phyloP scores from a whole-genome alignment of 2,797 vertebrate genomes.

The Chromis chromis region DNA sequence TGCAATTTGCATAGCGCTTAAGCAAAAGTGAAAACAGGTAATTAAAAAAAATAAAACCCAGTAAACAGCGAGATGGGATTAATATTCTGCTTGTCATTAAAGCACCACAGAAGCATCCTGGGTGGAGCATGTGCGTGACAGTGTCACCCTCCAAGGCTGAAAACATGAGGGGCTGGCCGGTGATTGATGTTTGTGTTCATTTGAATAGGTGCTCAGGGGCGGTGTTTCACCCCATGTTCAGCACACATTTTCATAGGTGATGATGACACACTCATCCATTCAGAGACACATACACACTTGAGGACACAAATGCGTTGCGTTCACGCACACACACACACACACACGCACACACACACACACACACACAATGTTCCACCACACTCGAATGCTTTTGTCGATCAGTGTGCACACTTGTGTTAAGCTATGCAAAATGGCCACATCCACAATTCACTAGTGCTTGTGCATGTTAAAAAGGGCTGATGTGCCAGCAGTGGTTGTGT shows the following conservation, averaged over 20 bases:
- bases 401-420: slow-evolving; percentile 62
- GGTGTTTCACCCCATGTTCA: slow-evolving; percentile 60
- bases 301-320: slow-evolving; percentile 39
- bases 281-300: slow-evolving; percentile 46
- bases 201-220: slow-evolving; percentile 80
- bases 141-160: slow-evolving; percentile 72
- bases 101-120: slow-evolving; percentile 68
- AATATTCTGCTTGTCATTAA: slow-evolving; percentile 78
- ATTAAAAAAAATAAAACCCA: slow-evolving; percentile 69
- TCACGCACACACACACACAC: slow-evolving; percentile 14
- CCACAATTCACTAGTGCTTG: slow-evolving; percentile 59
- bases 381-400: slow-evolving; percentile 61
- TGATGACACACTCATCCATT: slow-evolving; percentile 60
- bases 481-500: slow-evolving; percentile 44
- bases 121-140: slow-evolving; percentile 70
- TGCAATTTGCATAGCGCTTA: slow-evolving; percentile 80
- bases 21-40: slow-evolving; percentile 70
- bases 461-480: slow-evolving; percentile 68
- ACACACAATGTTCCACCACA: slow-evolving; percentile 28
- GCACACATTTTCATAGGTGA: slow-evolving; percentile 63
- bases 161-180: slow-evolving; percentile 65
- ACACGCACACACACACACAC: slow-evolving; percentile 12
- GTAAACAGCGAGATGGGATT: slow-evolving; percentile 69
- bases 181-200: slow-evolving; percentile 80
- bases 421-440: slow-evolving; percentile 67